Conservation (phyloP, 2,797 vertebrate species). For the Ctenopoma multispine region DNA sequence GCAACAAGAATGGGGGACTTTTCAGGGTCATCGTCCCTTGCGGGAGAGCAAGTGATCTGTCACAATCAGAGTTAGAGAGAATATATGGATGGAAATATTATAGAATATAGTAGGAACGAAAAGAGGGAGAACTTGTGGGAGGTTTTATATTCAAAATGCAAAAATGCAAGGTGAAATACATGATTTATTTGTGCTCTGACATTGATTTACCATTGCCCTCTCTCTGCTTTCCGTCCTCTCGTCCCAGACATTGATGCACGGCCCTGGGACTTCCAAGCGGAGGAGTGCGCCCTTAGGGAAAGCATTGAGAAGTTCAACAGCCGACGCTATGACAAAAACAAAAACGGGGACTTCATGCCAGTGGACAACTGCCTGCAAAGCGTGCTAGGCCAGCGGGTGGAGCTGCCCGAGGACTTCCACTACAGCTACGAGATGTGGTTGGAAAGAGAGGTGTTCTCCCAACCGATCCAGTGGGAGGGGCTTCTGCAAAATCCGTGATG, state of each 20-base stretch:
- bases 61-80: conserved; percentile 19
- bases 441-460: conserved; percentile 95
- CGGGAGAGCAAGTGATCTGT: conserved; percentile 55
- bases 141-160: not conserved
- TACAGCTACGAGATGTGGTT: conserved; percentile 97
- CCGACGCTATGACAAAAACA: conserved; percentile 90
- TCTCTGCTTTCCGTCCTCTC: not conserved
- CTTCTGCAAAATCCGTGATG: conserved; percentile 86
- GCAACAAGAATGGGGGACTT: conserved; percentile 59
- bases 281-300: conserved; percentile 94
- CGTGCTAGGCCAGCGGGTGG: conserved; percentile 92
- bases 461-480: conserved; percentile 97
- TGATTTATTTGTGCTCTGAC: not conserved
- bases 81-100: not conserved
- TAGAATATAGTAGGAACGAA: not conserved
- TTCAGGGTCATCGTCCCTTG: conserved; percentile 62
- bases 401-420: conserved; percentile 93
- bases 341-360: conserved; percentile 88
- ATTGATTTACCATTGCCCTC: not conserved
- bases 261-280: conserved; percentile 98
- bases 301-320: conserved; percentile 96
- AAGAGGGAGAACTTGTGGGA: not conserved
- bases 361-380: conserved; percentile 99
- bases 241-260: conserved; percentile 92
- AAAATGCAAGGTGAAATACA: too few species aligned